These are phyloP conservation scores for Cuculus canorus DNA, from an alignment of 2,797 vertebrate species.

Conservation along the genomic window DNA sequence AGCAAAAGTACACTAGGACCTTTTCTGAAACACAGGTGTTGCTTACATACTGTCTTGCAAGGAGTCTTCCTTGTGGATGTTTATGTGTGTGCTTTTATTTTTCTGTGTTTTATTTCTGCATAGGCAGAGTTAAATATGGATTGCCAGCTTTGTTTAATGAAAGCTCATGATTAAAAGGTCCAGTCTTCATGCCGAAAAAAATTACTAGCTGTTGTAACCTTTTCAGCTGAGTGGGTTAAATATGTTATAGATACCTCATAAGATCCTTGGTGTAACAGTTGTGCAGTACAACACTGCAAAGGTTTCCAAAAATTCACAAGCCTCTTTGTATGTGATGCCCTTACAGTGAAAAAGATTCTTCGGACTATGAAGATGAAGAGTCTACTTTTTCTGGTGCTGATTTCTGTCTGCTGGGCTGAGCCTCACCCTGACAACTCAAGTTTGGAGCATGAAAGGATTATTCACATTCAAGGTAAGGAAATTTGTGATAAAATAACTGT, in stretches of 20 bases:
- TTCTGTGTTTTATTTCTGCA: constrained; percentile 31
- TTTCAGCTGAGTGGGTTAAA: constrained; percentile 71
- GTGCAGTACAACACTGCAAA: constrained; percentile 67
- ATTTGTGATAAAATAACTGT: background rate
- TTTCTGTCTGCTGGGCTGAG: constrained; percentile 86
- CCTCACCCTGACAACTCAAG: constrained; percentile 79
- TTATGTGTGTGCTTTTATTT: background rate
- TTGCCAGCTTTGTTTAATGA: constrained; percentile 15
- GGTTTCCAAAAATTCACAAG: constrained; percentile 66
- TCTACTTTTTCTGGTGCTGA: constrained; percentile 87
- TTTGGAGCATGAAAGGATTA: constrained; percentile 84
- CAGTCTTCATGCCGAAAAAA: background rate
- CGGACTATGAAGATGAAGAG: constrained; percentile 85
- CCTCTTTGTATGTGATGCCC: constrained; percentile 64
- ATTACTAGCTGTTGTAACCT: constrained; percentile 55
- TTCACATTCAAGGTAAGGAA: constrained; percentile 92
- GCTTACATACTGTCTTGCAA: background rate
- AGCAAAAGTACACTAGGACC: background rate
- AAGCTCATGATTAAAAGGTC: constrained; percentile 40
- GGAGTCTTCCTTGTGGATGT: background rate
- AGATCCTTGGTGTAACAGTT: constrained; percentile 68
- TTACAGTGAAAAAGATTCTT: constrained; percentile 79
- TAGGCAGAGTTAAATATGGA: constrained; percentile 59
- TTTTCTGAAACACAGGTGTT: background rate
- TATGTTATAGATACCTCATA: constrained; percentile 41